Conservation (phyloP, 2,797 vertebrate genomes). For the Coccyzus lansbergi region DNA sequence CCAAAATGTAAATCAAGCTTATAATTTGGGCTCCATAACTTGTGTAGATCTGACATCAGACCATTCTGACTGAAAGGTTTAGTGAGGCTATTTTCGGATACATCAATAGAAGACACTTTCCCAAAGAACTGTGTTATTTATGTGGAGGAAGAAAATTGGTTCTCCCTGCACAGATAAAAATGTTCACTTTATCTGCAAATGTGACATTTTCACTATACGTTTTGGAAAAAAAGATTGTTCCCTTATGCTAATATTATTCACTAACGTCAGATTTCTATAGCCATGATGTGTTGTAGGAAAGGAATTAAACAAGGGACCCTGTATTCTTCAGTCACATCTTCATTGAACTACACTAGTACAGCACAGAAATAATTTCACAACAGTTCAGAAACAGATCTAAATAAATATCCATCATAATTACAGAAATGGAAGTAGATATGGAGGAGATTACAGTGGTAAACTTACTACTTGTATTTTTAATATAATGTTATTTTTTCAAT, state of each 20-base stretch:
- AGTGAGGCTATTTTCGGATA: conserved; percentile 9
- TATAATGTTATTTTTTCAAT: not conserved
- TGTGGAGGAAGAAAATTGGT: not conserved
- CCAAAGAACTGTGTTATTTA: not conserved
- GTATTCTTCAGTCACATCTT: not conserved
- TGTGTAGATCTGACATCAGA: conserved; percentile 20
- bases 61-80: not conserved
- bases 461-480: not conserved
- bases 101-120: conserved; percentile 12
- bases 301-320: not conserved
- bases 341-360: not conserved
- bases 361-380: not conserved
- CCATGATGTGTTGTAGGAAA: not conserved
- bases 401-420: not conserved
- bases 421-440: not conserved
- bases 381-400: not conserved
- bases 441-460: not conserved
- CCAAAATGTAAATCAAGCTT: conserved; percentile 43
- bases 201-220: not conserved
- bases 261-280: not conserved
- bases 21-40: conserved; percentile 32
- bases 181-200: conserved; percentile 26
- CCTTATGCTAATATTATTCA: not conserved
- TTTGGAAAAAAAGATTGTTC: not conserved
- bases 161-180: conserved; percentile 8